These are phyloP conservation scores for Ferdinandea cuprea DNA, from an alignment of 2,888 invertebrate genomes.

Conservation along the genomic window DNA sequence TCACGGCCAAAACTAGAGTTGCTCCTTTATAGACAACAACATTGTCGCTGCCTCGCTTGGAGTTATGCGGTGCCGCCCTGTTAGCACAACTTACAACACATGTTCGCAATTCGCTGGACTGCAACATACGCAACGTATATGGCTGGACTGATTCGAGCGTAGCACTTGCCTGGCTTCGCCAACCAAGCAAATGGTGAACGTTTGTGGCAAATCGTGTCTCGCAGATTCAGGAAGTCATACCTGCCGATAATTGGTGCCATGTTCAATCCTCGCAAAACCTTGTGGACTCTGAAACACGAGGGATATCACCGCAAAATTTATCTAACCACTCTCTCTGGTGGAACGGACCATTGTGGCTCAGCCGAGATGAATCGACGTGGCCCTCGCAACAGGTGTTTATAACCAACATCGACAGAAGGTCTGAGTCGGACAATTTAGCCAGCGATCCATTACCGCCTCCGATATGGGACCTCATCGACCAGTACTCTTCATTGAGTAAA, in stretches of 20 bases:
- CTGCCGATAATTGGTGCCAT: slow-evolving; percentile 16
- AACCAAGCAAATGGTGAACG: slow-evolving; percentile 30
- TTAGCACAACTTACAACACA: slow-evolving; percentile 17
- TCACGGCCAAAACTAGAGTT: slow-evolving; percentile 38
- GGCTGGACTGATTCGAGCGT: slow-evolving; percentile 47
- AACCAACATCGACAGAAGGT: slow-evolving; percentile 17
- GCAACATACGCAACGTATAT: slow-evolving; percentile 4
- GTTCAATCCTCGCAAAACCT: slow-evolving; percentile 13
- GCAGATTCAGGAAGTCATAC: slow-evolving; percentile 12
- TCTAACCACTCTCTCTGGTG: slow-evolving; percentile 16
- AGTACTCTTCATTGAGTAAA: not conserved
- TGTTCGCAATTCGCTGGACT: not conserved
- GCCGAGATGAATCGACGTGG: slow-evolving; percentile 18
- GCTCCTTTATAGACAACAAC: slow-evolving; percentile 30
- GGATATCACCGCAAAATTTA: slow-evolving; percentile 8
- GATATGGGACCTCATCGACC: slow-evolving; percentile 17
- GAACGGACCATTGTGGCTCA: slow-evolving; percentile 12
- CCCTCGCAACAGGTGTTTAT: slow-evolving; percentile 16
- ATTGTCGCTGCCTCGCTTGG: slow-evolving; percentile 22
- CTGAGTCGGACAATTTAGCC: not conserved
- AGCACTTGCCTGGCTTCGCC: slow-evolving; percentile 39
- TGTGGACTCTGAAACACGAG: slow-evolving; percentile 2
- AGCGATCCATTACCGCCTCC: not conserved
- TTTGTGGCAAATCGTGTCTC: slow-evolving; percentile 29
- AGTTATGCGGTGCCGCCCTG: slow-evolving; percentile 16